phyloP scores from a whole-genome alignment of 2,113 vertebrate species.

The Perognathus longimembris region DNA sequence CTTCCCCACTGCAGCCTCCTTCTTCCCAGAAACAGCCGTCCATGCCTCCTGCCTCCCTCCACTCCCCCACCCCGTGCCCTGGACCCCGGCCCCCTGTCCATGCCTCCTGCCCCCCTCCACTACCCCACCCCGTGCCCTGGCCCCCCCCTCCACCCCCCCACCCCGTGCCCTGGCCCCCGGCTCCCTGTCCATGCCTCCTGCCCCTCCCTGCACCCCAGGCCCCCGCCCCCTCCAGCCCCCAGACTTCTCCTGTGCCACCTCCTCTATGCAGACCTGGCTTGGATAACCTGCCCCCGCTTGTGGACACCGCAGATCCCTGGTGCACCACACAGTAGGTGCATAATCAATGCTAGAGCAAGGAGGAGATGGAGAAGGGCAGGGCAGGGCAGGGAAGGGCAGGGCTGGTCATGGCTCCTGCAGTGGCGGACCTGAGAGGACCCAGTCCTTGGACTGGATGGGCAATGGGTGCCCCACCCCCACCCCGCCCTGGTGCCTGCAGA shows the following conservation, averaged over 20 bases:
- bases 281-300: not conserved
- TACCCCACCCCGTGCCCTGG: too few relatives aligned
- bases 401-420: not conserved
- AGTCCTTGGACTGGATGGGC: not conserved
- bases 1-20: not conserved
- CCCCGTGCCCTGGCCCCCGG: too few relatives aligned
- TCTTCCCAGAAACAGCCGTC: not conserved
- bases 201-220: not conserved
- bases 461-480: not conserved
- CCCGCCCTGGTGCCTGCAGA: not conserved
- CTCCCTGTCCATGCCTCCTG: too few relatives aligned
- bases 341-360: not conserved
- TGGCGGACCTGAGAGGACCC: fast-evolving
- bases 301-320: not conserved
- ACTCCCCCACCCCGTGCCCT: not conserved
- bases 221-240: not conserved
- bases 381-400: not conserved
- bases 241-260: not conserved
- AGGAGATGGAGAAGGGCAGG: not conserved
- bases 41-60: too few relatives aligned
- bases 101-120: too few relatives aligned
- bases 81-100: not conserved
- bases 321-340: not conserved
- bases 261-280: not conserved
- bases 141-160: too few relatives aligned